A percentile compares a stretch with the other conserved stretches of the same genome.
These are phyloP conservation scores for Melanostigma gelatinosum DNA, from an alignment of 2,113 vertebrate species.

Conservation along the genomic window DNA sequence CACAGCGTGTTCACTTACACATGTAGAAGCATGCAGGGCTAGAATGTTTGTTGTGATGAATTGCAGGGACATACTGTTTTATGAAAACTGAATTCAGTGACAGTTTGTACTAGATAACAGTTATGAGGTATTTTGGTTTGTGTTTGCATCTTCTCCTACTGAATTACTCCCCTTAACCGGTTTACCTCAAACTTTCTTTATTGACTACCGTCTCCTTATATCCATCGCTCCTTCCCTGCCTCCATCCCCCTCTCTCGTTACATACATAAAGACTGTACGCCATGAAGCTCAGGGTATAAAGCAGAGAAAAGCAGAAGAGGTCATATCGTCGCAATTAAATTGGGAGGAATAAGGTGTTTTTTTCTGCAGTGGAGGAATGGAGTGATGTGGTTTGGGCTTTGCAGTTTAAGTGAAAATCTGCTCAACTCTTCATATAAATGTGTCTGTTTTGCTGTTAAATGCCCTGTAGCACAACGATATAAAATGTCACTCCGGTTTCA, in stretches of 20 bases:
- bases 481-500: not conserved
- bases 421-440: not conserved
- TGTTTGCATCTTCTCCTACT: not conserved
- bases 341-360: not conserved
- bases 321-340: not conserved
- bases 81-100: not conserved
- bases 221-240: not conserved
- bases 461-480: not conserved
- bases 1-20: not conserved
- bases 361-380: not conserved
- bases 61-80: not conserved
- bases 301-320: conserved; percentile 8
- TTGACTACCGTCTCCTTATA: not conserved
- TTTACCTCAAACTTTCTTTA: conserved; percentile 1
- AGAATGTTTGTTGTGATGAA: conserved; percentile 5
- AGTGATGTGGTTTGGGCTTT: not conserved
- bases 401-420: not conserved
- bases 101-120: not conserved
- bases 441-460: not conserved
- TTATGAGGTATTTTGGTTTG: not conserved
- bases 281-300: conserved; percentile 20
- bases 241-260: not conserved
- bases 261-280: not conserved
- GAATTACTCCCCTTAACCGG: not conserved
- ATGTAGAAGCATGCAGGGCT: conserved; percentile 10